Evolutionary conservation across 2,888 invertebrate species (phyloP).

Genomic region (Alloscopus bannaensis): DNA sequence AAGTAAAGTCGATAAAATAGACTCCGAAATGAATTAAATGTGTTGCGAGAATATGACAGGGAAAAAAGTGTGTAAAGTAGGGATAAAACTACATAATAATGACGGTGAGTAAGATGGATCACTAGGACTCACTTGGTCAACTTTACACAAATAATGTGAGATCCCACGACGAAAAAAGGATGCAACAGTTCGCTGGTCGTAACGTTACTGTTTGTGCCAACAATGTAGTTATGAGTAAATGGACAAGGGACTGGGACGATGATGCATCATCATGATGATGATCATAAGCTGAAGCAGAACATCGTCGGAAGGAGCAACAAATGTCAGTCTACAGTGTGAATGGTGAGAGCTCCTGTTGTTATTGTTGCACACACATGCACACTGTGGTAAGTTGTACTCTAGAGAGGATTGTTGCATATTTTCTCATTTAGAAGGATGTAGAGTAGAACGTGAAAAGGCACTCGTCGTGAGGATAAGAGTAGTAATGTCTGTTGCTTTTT

Average conservation of each 20-base stretch:
- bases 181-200: slow-evolving; percentile 51
- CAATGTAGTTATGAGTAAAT: slow-evolving; percentile 34
- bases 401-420: slow-evolving; percentile 15
- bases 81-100: neutral
- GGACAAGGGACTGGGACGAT: slow-evolving; percentile 31
- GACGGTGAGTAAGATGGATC: neutral
- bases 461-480: too few relatives aligned
- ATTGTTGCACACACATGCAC: slow-evolving; percentile 4
- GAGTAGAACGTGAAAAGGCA: too few relatives aligned
- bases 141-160: slow-evolving; percentile 28
- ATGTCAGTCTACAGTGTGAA: slow-evolving; percentile 4
- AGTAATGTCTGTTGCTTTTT: too few relatives aligned
- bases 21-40: too few relatives aligned
- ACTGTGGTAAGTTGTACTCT: slow-evolving; percentile 6
- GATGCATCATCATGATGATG: slow-evolving; percentile 25
- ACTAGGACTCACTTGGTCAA: too few relatives aligned
- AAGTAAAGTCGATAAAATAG: too few relatives aligned
- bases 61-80: too few relatives aligned
- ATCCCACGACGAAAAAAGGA: slow-evolving; percentile 37
- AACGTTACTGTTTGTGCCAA: slow-evolving; percentile 41
- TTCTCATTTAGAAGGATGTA: slow-evolving; percentile 16
- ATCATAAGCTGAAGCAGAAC: slow-evolving; percentile 24
- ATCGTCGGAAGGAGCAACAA: neutral
- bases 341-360: slow-evolving; percentile 7
- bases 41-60: too few relatives aligned